Percentiles rank a stretch among this genome's conserved stretches.
phyloP scores from a whole-genome alignment of 2,888 invertebrate species.

The Yponomeuta malinellus region DNA sequence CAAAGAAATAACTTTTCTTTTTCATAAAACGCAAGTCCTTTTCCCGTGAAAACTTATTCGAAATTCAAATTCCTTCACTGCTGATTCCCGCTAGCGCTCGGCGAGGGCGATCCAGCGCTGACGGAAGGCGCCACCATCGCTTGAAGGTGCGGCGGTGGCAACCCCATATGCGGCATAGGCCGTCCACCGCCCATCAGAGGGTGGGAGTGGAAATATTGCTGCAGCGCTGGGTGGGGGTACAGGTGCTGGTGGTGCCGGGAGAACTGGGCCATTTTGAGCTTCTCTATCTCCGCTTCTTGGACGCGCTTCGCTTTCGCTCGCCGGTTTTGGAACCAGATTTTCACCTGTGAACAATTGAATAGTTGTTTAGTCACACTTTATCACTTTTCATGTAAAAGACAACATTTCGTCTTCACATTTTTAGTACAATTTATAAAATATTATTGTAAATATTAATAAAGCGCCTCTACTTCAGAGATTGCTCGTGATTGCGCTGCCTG shows the following conservation, averaged over 20 bases:
- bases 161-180: conserved; percentile 65
- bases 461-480: no score
- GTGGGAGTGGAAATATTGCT: conserved; percentile 78
- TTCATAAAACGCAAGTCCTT: not conserved
- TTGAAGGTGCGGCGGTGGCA: conserved; percentile 55
- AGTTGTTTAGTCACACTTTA: no score
- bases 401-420: no score
- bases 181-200: conserved; percentile 73
- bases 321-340: conserved; percentile 97
- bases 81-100: conserved; percentile 46
- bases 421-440: no score
- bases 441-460: no score
- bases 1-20: not conserved
- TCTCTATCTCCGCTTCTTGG: conserved; percentile 98
- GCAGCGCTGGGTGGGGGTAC: conserved; percentile 76
- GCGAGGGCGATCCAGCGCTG: conserved; percentile 58
- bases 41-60: not conserved
- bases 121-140: conserved; percentile 67
- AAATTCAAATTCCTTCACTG: conserved; percentile 28
- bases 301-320: conserved; percentile 97
- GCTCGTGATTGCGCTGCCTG: no score
- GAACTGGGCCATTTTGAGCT: conserved; percentile 88
- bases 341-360: conserved; percentile 78
- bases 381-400: no score
- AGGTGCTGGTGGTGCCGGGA: conserved; percentile 59